Percentiles rank a stretch among this genome's conserved stretches.
Evolutionary conservation across 2,888 invertebrate genomes (phyloP).

Genomic region (Hybos culiciformis): DNA sequence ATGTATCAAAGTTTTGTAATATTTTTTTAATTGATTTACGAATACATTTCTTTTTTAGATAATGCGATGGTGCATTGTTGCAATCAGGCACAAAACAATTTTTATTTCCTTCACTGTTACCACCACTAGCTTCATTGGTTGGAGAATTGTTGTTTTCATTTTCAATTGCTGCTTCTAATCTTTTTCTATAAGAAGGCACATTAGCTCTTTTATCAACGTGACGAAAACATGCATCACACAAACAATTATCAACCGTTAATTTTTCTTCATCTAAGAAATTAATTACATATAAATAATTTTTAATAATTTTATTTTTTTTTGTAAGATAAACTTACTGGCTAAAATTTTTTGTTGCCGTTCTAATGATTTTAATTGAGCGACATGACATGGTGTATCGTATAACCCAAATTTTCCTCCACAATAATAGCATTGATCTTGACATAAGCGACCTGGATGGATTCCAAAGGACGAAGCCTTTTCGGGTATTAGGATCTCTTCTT

Average conservation of each 20-base stretch:
- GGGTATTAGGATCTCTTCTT: conserved; percentile 56
- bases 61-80: conserved; percentile 43
- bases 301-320: background rate
- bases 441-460: conserved; percentile 68
- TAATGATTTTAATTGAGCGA: conserved; percentile 69
- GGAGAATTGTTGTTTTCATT: conserved; percentile 7
- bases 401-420: conserved; percentile 79
- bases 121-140: background rate
- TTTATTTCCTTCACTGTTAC: conserved; percentile 4
- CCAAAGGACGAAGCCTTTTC: conserved; percentile 80
- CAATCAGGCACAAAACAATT: conserved; percentile 54
- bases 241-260: conserved; percentile 67
- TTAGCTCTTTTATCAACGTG: conserved; percentile 73
- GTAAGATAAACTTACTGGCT: conserved; percentile 42
- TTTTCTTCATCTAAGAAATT: conserved; percentile 54
- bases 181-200: conserved; percentile 52
- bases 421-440: conserved; percentile 74
- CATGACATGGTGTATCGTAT: conserved; percentile 75
- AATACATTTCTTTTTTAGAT: conserved; percentile 60
- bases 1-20: conserved; percentile 49
- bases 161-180: conserved; percentile 27
- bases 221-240: conserved; percentile 77
- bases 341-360: conserved; percentile 72
- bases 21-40: conserved; percentile 52
- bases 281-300: background rate